Evolutionary conservation across 2,797 vertebrate species (phyloP), one percentile per base, ranked within the genome.

Genomic region (Amphiprion clarkii): DNA sequence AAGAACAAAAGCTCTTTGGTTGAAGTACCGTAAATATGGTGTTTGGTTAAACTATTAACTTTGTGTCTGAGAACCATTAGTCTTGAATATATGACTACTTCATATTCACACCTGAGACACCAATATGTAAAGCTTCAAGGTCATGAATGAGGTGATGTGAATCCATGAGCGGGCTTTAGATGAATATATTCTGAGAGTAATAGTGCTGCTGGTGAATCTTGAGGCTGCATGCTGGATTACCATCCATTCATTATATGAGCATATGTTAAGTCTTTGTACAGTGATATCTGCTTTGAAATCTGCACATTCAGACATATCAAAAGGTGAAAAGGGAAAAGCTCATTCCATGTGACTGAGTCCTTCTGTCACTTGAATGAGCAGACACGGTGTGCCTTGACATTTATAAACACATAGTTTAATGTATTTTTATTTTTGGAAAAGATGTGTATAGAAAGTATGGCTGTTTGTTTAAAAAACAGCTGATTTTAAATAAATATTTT

Each of bases 401-500:
- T 70, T 76, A 40, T 81, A 21, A 25, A 31, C 39, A n/a, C 10
- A 49, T n/a, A 49, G 19, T 49, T 21, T 9, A 11, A 49, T 49
- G 2, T 4, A 21, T 49, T 49, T 49, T 21, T n/a, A 21, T 49
- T 49, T 19, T 9, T 7, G 48, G 21, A 48, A 44, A 46, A 8
- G 16, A 1, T 44, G 19, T 49, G 21, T 49, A 49, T 49, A n/a
- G 19, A 21, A 46, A 46, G 2, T 49, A 10, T 11, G n/a, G 19
- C 17, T 49, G 19, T 21, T n/a, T n/a, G 8, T n/a, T 16, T 11
- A 42, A 68, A 63, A 57, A 14, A 2, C 1, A 6, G n/a, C 5
- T 27, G 6, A 63, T 78, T 56, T 64, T 29, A 67, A 81, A 74
- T 80, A 84, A 80, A 84, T 74, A 71, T 71, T 65, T 72, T 64